Conservation (phyloP, 2,888 invertebrate genomes). For the Chironomus riparius region DNA sequence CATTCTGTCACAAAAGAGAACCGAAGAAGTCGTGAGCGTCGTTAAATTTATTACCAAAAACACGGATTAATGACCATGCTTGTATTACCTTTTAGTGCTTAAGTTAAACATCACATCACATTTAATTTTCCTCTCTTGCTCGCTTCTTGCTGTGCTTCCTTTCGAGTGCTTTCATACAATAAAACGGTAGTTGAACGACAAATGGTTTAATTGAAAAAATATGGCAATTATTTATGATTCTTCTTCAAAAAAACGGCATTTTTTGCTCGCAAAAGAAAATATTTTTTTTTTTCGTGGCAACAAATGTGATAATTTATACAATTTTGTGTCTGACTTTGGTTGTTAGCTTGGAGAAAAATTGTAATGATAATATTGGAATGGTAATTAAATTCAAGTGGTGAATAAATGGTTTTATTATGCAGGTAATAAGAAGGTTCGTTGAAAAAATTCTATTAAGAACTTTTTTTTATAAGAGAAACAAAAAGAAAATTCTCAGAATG, state of each 20-base stretch:
- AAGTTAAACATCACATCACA: too few relatives aligned
- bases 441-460: too few relatives aligned
- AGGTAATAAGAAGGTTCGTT: too few relatives aligned
- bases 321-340: too few relatives aligned
- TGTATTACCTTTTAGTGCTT: not conserved
- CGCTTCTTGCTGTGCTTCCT: not conserved
- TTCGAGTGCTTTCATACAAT: not conserved
- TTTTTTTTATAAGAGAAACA: too few relatives aligned
- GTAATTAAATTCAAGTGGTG: too few relatives aligned
- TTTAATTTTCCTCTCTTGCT: not conserved
- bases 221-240: constrained; percentile 18
- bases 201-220: constrained; percentile 25
- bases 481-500: too few relatives aligned
- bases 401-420: too few relatives aligned
- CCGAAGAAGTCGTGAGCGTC: not conserved
- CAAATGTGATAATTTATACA: too few relatives aligned
- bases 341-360: too few relatives aligned
- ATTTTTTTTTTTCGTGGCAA: not conserved
- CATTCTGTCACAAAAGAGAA: too few relatives aligned
- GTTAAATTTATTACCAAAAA: constrained; percentile 20
- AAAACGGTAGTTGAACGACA: constrained; percentile 23
- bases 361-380: too few relatives aligned
- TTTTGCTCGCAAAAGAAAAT: not conserved
- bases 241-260: not conserved
- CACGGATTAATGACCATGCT: not conserved